Evolutionary conservation across 1,140 invertebrate genomes (phyloP).

Genomic region (Euborellia annulipes): DNA sequence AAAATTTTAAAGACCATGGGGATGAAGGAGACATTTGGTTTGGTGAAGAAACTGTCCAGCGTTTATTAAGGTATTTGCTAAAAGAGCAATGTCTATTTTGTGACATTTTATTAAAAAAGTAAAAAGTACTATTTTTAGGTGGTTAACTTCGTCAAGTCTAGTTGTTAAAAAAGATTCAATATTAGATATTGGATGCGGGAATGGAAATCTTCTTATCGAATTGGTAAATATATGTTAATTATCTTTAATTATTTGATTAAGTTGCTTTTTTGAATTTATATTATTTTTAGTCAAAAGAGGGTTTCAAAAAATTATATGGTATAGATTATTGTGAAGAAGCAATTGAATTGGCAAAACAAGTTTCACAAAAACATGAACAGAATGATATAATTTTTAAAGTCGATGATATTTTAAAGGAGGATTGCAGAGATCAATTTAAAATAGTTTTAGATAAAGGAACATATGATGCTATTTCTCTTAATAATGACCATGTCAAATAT

Average conservation of each 20-base stretch:
- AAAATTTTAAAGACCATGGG: conserved; percentile 65
- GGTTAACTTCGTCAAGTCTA: conserved; percentile 20
- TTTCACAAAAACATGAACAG: conserved; percentile 38
- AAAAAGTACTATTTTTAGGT: conserved; percentile 25
- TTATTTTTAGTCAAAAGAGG: conserved; percentile 36
- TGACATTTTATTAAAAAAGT: too few relatives aligned
- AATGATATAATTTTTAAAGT: conserved; percentile 37
- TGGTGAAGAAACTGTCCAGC: conserved; percentile 59
- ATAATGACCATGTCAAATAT: conserved; percentile 44
- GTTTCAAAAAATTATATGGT: conserved; percentile 56
- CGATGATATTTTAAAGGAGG: conserved; percentile 4
- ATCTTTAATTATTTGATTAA: too few relatives aligned
- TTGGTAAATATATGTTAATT: too few relatives aligned
- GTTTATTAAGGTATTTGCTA: conserved; percentile 51
- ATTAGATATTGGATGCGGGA: conserved; percentile 72
- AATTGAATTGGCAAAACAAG: conserved; percentile 50
- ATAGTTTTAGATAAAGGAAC: conserved; percentile 81
- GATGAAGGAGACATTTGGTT: conserved; percentile 91
- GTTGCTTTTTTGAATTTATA: too few relatives aligned
- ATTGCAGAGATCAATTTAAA: conserved; percentile 30
- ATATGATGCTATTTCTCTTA: conserved; percentile 79
- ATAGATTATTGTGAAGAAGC: conserved; percentile 73
- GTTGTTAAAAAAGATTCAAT: conserved; percentile 31
- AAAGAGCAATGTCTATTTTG: too few relatives aligned
- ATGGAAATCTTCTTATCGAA: conserved; percentile 69